Base-by-base conservation (phyloP, 53 echinoderm and acorn worm genomes). In the Paelopatides confundens region DNA sequence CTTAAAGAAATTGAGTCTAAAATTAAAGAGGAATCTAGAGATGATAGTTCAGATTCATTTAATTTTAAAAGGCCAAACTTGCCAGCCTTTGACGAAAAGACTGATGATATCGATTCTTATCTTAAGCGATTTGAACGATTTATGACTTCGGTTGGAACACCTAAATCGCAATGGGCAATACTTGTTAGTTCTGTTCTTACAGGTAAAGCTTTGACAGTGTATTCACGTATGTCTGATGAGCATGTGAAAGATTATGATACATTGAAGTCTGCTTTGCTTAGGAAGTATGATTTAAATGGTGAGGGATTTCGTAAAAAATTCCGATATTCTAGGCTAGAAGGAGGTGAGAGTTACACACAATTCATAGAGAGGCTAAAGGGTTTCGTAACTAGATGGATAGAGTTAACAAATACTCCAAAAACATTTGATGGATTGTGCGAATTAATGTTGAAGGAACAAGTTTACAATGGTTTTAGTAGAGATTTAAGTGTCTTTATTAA, bases 81-180 rank as follows among this genome's bases (percentile, higher is more conserved):
- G 40, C 40, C 40, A 10, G 40, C 40, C 6, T 94, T 94, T 64
- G 89, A 94, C 62, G 92, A 87, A 51, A 66, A 82, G 35, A 82
- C 71, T 33, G 92, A 94, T 62, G 92, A 92, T 28, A 85, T 90
- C 27, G 92, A 94, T 82, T 87, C 88, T 28, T 92, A 92, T 39
- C 46, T 94, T 17, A 84, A 69, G 63, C 85, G 92, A 15, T 90
- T 94, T 81, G 88, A 92, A 64, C 79, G 85, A 70, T 92, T 88
- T 88, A 89, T 89, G 32, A 71, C 62, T 18, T 48, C 50, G 35
- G 63, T 85, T 36, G 88, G 76, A 35, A 90, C 78, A 76, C 88
- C 87, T 46, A 76, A 63, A 46, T 34, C 62, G 65, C 85, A 85
- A 23, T 92, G 94, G 92, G 87, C 87, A 30, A 74, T 66, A 5